Conservation (phyloP, 2,888 invertebrate genomes). For the Metellina segmentata region DNA sequence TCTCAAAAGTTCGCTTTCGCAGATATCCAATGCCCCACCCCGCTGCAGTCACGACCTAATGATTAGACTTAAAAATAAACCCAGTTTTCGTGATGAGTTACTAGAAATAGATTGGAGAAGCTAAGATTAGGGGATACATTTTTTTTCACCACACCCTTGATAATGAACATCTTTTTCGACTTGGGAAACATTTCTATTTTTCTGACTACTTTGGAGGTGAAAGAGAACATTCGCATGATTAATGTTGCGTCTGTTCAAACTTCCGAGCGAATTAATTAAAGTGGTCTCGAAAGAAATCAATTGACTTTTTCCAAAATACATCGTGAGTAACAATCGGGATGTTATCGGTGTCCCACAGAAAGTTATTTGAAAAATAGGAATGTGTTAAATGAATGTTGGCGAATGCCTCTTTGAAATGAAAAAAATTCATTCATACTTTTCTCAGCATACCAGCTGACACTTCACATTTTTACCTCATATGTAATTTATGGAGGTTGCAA, state of each 20-base stretch:
- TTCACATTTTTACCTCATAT: too few relatives aligned
- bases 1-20: constrained; percentile 28
- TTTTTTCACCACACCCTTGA: constrained; percentile 65
- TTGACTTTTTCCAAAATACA: too few relatives aligned
- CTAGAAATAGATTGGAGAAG: constrained; percentile 57
- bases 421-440: too few relatives aligned
- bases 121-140: constrained; percentile 56
- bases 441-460: too few relatives aligned
- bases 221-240: constrained; percentile 41
- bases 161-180: constrained; percentile 64
- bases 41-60: constrained; percentile 51
- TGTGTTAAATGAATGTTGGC: too few relatives aligned
- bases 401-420: too few relatives aligned
- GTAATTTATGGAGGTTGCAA: too few relatives aligned
- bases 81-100: constrained; percentile 50
- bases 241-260: constrained; percentile 18
- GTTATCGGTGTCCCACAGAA: too few relatives aligned
- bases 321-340: too few relatives aligned
- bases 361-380: too few relatives aligned
- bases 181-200: constrained; percentile 57
- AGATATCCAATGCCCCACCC: constrained; percentile 30
- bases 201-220: constrained; percentile 18
- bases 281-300: too few relatives aligned
- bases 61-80: constrained; percentile 68
- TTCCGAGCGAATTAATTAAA: constrained; percentile 35